Evolutionary conservation across 2,888 invertebrate genomes (phyloP).

Genomic region (Geotrupes spiniger): DNA sequence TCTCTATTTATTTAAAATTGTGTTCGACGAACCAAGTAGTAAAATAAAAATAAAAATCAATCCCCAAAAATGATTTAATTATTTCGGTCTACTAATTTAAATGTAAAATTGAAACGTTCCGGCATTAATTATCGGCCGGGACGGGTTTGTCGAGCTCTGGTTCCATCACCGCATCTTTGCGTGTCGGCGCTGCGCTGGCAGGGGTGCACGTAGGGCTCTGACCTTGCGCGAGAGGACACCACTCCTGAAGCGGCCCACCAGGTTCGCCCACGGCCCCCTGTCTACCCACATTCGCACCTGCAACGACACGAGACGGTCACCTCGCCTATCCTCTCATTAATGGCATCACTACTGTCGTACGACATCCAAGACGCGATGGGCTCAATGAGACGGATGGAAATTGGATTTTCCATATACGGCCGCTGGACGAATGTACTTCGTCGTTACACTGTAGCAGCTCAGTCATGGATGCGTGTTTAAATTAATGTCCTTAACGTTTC

Average conservation of each 20-base stretch:
- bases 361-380: slow-evolving; percentile 16
- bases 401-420: slow-evolving; percentile 23
- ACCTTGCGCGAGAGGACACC: slow-evolving; percentile 21
- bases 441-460: too few relatives aligned
- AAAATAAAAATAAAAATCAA: too few relatives aligned
- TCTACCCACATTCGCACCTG: slow-evolving; percentile 38
- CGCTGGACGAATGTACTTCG: too few relatives aligned
- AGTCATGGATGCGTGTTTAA: too few relatives aligned
- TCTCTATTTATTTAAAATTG: too few relatives aligned
- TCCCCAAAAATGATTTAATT: too few relatives aligned
- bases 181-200: neutral
- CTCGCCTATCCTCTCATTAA: slow-evolving; percentile 33
- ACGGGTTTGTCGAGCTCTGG: neutral
- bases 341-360: slow-evolving; percentile 23
- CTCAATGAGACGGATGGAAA: slow-evolving; percentile 22
- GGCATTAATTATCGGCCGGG: neutral
- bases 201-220: slow-evolving; percentile 11
- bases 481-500: too few relatives aligned
- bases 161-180: neutral
- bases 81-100: too few relatives aligned
- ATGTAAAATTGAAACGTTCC: neutral
- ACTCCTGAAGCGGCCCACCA: slow-evolving; percentile 25
- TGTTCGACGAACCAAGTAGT: too few relatives aligned
- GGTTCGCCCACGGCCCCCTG: slow-evolving; percentile 22
- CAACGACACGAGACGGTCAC: slow-evolving; percentile 29